phyloP scores from a whole-genome alignment of 2,113 vertebrate genomes.

The Epinephelus cyanopodus region DNA sequence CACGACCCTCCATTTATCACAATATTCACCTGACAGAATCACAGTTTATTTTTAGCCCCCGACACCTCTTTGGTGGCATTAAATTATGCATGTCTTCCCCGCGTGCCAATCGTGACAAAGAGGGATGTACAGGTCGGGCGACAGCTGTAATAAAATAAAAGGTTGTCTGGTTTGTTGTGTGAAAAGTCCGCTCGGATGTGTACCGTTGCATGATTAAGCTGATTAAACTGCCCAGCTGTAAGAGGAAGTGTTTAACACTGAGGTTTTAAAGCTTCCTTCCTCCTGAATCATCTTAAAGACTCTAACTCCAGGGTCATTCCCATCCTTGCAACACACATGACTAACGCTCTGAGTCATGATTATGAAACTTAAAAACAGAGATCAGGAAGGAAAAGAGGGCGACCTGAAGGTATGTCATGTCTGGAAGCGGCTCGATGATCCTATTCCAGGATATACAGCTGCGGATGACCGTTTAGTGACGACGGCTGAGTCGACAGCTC shows the following conservation, averaged over 20 bases:
- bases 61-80: slow-evolving; percentile 68
- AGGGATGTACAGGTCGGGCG: slow-evolving; percentile 32
- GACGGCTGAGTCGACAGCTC: background rate
- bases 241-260: slow-evolving; percentile 33
- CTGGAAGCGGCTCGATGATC: slow-evolving; percentile 52
- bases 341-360: slow-evolving; percentile 57
- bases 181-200: background rate
- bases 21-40: slow-evolving; percentile 78
- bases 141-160: slow-evolving; percentile 23
- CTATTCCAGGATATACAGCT: slow-evolving; percentile 32
- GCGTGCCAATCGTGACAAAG: slow-evolving; percentile 64
- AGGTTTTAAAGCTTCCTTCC: slow-evolving; percentile 28
- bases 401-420: slow-evolving; percentile 62
- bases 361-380: slow-evolving; percentile 34
- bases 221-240: background rate
- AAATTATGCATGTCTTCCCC: slow-evolving; percentile 81
- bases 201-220: slow-evolving; percentile 15
- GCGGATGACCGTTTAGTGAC: slow-evolving; percentile 29
- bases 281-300: slow-evolving; percentile 53
- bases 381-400: slow-evolving; percentile 29
- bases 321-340: slow-evolving; percentile 40
- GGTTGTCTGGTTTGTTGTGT: slow-evolving; percentile 14
- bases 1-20: slow-evolving; percentile 80
- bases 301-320: slow-evolving; percentile 30
- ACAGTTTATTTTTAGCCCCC: slow-evolving; percentile 82